These are phyloP conservation scores for Macroglossus sobrinus DNA, from an alignment of 2,113 vertebrate species.

Conservation along the genomic window DNA sequence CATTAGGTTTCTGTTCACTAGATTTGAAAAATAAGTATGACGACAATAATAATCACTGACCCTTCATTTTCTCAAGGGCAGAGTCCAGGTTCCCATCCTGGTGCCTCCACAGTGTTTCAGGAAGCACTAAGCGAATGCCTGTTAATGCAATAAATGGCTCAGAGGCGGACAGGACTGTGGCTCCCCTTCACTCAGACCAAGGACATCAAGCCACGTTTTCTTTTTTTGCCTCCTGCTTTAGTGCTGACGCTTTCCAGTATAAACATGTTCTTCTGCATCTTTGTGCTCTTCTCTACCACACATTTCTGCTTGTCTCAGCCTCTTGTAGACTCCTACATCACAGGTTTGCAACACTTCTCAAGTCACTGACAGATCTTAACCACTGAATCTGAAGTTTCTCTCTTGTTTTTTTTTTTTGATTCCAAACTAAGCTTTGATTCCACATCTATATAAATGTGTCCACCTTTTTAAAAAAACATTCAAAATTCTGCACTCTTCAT, in stretches of 20 bases:
- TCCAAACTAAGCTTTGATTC: neutral
- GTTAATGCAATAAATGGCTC: no score
- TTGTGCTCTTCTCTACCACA: neutral
- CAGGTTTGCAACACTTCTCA: neutral
- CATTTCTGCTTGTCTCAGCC: neutral
- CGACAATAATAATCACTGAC: neutral
- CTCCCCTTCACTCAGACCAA: neutral
- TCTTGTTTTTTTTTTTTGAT: neutral
- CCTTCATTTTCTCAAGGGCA: neutral
- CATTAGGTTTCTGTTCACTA: neutral
- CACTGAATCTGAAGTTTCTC: neutral
- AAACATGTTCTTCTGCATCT: neutral
- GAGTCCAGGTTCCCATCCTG: neutral
- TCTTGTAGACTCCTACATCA: neutral
- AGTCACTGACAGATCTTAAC: neutral
- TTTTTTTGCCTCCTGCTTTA: neutral
- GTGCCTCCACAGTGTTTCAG: neutral
- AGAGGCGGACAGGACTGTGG: neutral
- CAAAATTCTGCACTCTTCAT: neutral
- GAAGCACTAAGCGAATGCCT: neutral
- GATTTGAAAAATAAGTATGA: neutral
- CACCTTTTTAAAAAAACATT: neutral
- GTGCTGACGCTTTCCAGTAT: neutral
- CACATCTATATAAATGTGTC: neutral
- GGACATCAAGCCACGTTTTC: neutral